Evolutionary conservation across 2,888 invertebrate species (phyloP).

Genomic region (Megastigmus dorsalis): DNA sequence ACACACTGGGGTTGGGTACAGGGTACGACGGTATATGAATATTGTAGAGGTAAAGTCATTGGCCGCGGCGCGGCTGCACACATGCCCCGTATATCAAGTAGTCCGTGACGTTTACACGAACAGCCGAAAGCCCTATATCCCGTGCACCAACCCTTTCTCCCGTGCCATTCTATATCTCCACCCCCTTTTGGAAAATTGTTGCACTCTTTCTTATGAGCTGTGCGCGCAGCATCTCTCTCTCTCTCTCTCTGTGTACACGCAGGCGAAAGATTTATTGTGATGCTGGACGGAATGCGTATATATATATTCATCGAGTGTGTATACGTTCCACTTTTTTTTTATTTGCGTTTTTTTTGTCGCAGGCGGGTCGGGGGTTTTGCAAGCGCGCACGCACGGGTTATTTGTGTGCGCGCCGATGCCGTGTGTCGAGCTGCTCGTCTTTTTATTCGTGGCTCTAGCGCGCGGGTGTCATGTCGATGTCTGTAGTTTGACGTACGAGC

Average conservation of each 20-base stretch:
- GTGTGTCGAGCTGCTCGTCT: too few species aligned
- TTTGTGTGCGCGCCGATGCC: neutral
- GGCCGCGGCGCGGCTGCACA: neutral
- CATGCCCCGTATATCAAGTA: slow-evolving; percentile 45
- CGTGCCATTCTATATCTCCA: neutral
- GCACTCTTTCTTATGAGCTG: slow-evolving; percentile 29
- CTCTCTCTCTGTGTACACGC: neutral
- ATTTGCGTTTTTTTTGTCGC: neutral
- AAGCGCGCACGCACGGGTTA: too few species aligned
- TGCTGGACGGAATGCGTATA: neutral
- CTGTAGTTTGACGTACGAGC: too few species aligned
- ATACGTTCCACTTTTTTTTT: neutral
- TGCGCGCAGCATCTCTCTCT: neutral
- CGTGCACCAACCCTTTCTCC: neutral
- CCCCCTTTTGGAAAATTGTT: slow-evolving; percentile 34
- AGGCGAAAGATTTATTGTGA: slow-evolving; percentile 19
- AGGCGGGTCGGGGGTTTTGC: too few species aligned
- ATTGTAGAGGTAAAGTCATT: neutral
- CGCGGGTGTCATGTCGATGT: too few species aligned
- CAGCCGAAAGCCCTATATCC: neutral
- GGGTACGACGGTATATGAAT: slow-evolving; percentile 13
- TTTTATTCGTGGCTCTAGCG: too few species aligned
- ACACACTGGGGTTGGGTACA: neutral
- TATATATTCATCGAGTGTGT: slow-evolving; percentile 5
- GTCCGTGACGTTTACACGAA: slow-evolving; percentile 40